Percentiles rank a stretch among this genome's conserved stretches.
phyloP scores from a whole-genome alignment of 2,797 vertebrate genomes.

The Gambelia wislizenii region DNA sequence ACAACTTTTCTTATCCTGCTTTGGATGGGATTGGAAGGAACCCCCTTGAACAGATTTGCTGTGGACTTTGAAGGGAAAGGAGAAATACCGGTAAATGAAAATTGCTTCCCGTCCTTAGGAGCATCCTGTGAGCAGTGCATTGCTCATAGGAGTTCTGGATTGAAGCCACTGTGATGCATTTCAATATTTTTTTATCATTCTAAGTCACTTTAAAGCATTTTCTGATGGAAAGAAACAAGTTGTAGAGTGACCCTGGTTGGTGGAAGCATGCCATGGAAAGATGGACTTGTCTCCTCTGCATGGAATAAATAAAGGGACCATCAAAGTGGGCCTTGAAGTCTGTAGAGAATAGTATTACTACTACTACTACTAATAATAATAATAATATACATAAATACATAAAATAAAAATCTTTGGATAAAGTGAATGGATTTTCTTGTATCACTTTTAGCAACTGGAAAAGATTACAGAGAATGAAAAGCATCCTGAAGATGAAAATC shows the following conservation, averaged over 20 bases:
- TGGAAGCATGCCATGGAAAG: neutral
- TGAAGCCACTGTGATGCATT: neutral
- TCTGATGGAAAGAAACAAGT: neutral
- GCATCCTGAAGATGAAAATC: conserved; percentile 58
- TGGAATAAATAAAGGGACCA: neutral
- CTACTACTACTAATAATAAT: no score
- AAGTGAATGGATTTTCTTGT: conserved; percentile 15
- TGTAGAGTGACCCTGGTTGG: no score
- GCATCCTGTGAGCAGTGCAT: neutral
- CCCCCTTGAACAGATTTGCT: neutral
- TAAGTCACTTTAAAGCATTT: neutral
- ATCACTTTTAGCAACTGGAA: conserved; percentile 68
- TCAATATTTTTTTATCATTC: neutral
- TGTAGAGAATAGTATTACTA: neutral
- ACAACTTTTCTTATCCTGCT: neutral
- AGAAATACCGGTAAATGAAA: neutral
- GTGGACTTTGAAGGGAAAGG: neutral
- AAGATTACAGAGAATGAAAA: conserved; percentile 65
- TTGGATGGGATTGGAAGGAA: neutral
- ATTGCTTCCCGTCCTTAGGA: neutral
- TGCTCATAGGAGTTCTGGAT: neutral
- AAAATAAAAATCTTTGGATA: neutral
- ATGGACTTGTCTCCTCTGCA: neutral
- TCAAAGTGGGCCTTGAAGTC: neutral
- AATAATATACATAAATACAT: neutral